A percentile compares a stretch with the other conserved stretches of the same genome.
These are phyloP conservation scores for Lineus longissimus DNA, from an alignment of 1,140 invertebrate genomes.

Conservation along the genomic window DNA sequence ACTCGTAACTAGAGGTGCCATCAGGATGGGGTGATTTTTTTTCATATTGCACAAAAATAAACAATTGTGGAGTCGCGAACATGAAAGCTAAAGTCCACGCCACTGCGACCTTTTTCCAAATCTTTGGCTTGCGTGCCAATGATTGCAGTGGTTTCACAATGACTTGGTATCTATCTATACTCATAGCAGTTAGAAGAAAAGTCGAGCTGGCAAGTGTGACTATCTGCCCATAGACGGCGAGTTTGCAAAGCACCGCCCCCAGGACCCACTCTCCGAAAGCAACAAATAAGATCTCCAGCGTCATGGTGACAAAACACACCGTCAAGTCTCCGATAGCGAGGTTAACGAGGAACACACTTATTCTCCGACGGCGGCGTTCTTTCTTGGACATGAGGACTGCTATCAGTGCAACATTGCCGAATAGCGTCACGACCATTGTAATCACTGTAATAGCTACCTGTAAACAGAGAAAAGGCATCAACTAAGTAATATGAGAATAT, in stretches of 20 bases:
- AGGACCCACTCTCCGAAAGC: slow-evolving; percentile 55
- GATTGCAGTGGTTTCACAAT: slow-evolving; percentile 40
- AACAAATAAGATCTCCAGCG: slow-evolving; percentile 52
- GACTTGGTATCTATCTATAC: slow-evolving; percentile 52
- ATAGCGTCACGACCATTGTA: slow-evolving; percentile 15
- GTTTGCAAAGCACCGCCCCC: slow-evolving; percentile 49
- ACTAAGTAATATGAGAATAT: too few relatives aligned
- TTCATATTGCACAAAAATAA: slow-evolving; percentile 51
- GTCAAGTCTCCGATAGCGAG: slow-evolving; percentile 55
- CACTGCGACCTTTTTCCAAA: slow-evolving; percentile 38
- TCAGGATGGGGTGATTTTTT: slow-evolving; percentile 13
- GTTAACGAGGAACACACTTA: slow-evolving; percentile 51
- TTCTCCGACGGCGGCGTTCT: slow-evolving; percentile 36
- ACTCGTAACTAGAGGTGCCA: slow-evolving; percentile 23
- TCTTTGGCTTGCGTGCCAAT: slow-evolving; percentile 10
- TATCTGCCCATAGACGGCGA: slow-evolving; percentile 53
- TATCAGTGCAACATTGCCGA: slow-evolving; percentile 44
- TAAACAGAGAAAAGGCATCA: too few relatives aligned
- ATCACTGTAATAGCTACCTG: slow-evolving; percentile 10
- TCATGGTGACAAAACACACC: slow-evolving; percentile 55
- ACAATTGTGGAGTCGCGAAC: slow-evolving; percentile 53
- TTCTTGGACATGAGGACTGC: slow-evolving; percentile 26
- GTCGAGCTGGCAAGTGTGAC: slow-evolving; percentile 54
- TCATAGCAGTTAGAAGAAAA: slow-evolving; percentile 55
- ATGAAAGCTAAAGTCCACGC: slow-evolving; percentile 55